These are phyloP conservation scores for Acropora yongei DNA, from an alignment of 64 coral and sea anemone genomes.

Conservation along the genomic window DNA sequence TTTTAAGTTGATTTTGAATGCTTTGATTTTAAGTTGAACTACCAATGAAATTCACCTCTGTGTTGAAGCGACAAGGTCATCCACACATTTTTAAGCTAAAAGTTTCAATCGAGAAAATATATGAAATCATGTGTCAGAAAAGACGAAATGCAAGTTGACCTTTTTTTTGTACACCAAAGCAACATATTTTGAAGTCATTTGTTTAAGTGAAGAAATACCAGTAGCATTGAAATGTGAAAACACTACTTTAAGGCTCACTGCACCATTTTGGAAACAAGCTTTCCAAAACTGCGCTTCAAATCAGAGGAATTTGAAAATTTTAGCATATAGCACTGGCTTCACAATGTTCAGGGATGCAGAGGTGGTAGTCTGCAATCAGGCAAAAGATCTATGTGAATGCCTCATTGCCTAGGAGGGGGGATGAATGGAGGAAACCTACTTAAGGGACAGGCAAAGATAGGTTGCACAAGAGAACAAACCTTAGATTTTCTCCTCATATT, in stretches of 20 bases:
- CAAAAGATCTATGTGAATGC: neutral
- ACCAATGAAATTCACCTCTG: neutral
- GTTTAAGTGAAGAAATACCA: neutral
- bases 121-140: neutral
- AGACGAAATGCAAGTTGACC: neutral
- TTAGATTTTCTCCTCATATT: neutral
- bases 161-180: neutral
- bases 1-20: slow-evolving; percentile 6
- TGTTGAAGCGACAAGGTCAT: neutral
- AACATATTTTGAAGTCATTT: slow-evolving; percentile 1
- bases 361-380: neutral
- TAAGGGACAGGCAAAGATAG: neutral
- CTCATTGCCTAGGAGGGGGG: neutral
- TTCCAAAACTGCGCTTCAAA: neutral
- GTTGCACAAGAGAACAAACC: neutral
- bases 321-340: neutral
- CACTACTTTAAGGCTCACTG: neutral
- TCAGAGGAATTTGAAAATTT: neutral
- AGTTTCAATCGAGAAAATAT: neutral
- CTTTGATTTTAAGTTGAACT: too few species aligned
- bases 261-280: neutral
- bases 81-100: neutral
- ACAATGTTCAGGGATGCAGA: neutral
- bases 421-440: neutral
- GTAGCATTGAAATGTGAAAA: neutral